Evolutionary conservation across 1,140 invertebrate species (phyloP).

Genomic region (Teleogryllus occipitalis): DNA sequence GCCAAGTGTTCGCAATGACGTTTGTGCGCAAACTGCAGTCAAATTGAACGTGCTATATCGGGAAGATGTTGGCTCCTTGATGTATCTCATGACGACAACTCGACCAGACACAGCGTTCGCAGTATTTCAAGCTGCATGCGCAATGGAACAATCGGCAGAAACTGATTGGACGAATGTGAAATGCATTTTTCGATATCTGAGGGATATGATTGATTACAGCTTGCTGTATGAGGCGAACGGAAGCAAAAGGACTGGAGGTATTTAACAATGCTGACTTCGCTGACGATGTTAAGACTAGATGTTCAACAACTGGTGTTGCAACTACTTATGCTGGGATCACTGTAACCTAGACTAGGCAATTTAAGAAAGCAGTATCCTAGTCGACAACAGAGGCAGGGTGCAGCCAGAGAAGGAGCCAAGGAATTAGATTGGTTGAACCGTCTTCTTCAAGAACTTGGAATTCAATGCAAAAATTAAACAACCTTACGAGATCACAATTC

Average conservation of each 20-base stretch:
- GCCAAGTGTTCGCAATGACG: slow-evolving; percentile 20
- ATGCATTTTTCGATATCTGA: slow-evolving; percentile 35
- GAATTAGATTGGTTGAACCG: too few species aligned
- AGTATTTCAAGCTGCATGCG: slow-evolving; percentile 30
- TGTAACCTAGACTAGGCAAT: slow-evolving; percentile 33
- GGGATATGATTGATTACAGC: slow-evolving; percentile 31
- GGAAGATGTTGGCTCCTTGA: slow-evolving; percentile 30
- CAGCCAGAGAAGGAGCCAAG: too few species aligned
- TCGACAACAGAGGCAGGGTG: too few species aligned
- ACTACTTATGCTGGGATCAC: slow-evolving; percentile 28
- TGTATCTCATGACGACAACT: slow-evolving; percentile 33
- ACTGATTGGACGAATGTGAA: slow-evolving; percentile 34
- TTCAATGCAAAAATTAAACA: too few species aligned
- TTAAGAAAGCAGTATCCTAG: too few species aligned
- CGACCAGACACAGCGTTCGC: slow-evolving; percentile 34
- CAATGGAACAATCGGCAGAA: slow-evolving; percentile 26
- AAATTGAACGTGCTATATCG: slow-evolving; percentile 25
- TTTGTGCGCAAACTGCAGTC: neutral
- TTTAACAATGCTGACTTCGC: slow-evolving; percentile 27
- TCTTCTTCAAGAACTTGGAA: too few species aligned
- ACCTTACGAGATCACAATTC: too few species aligned
- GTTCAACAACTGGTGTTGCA: slow-evolving; percentile 27
- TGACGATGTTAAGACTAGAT: slow-evolving; percentile 13
- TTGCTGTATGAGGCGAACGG: neutral
- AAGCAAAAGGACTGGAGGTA: neutral